Conservation (phyloP, 2,888 invertebrate species). For the Caenorhabditis sp. region DNA sequence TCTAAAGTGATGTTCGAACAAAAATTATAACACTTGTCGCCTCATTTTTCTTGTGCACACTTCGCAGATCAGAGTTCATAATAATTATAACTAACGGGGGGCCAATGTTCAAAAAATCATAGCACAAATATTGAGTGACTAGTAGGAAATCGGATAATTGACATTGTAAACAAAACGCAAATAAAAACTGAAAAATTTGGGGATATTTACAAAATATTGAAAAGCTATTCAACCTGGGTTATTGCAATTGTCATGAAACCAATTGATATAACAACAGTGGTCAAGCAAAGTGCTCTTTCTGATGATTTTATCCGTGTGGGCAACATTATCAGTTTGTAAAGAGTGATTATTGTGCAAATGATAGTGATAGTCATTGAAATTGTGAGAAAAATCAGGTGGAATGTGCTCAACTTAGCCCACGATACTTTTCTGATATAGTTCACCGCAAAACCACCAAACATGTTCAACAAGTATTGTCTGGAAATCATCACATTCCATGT, state of each 20-base stretch:
- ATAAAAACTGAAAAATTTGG: not conserved
- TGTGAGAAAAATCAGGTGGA: conserved; percentile 21
- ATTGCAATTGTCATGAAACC: conserved; percentile 4
- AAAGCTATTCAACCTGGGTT: not conserved
- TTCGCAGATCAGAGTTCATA: conserved; percentile 3
- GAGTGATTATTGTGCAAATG: conserved; percentile 15
- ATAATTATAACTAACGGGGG: conserved; percentile 18
- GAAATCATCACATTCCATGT: conserved; percentile 19
- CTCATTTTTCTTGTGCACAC: not conserved
- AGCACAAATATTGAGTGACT: not conserved
- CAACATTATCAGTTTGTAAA: conserved; percentile 18
- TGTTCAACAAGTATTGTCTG: not conserved
- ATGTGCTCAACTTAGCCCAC: not conserved
- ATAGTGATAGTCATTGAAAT: conserved; percentile 17
- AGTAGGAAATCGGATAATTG: not conserved
- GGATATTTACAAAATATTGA: too few relatives aligned
- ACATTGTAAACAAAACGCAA: not conserved
- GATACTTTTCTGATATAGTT: not conserved
- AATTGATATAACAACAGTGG: conserved; percentile 20
- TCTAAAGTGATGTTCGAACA: not conserved
- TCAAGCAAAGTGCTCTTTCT: conserved; percentile 24
- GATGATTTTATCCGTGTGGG: conserved; percentile 22
- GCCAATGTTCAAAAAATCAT: conserved; percentile 6
- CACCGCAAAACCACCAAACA: not conserved
- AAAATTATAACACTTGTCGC: not conserved